These are phyloP conservation scores for Drosophila lowei DNA, from an alignment of 1,140 invertebrate genomes.

Conservation along the genomic window DNA sequence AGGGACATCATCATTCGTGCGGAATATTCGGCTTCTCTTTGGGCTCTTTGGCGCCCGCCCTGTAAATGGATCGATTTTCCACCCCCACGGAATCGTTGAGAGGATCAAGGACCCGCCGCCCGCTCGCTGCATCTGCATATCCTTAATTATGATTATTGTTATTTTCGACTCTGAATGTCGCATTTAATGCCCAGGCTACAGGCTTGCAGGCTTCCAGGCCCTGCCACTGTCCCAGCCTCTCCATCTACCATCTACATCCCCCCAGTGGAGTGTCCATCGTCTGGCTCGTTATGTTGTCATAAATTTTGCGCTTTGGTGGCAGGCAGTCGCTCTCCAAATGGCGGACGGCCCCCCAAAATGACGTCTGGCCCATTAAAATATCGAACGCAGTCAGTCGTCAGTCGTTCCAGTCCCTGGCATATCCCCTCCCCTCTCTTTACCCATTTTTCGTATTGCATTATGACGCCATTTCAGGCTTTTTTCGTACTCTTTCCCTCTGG, in stretches of 20 bases:
- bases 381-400: constrained; percentile 58
- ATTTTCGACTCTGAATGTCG: constrained; percentile 76
- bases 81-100: constrained; percentile 21
- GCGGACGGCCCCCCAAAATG: constrained; percentile 61
- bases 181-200: constrained; percentile 65
- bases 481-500: constrained; percentile 9
- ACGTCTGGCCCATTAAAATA: constrained; percentile 80
- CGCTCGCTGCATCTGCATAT: constrained; percentile 69
- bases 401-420: constrained; percentile 15
- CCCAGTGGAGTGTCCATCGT: constrained; percentile 34
- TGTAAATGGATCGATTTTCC: constrained; percentile 76
- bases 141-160: constrained; percentile 82
- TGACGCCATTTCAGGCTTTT: constrained; percentile 66
- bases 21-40: constrained; percentile 56
- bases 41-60: not conserved
- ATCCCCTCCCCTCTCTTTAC: constrained; percentile 1
- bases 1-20: constrained; percentile 79
- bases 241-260: not conserved
- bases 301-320: constrained; percentile 77
- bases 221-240: not conserved
- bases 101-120: constrained; percentile 57
- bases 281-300: constrained; percentile 78
- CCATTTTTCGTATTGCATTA: constrained; percentile 49
- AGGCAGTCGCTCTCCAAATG: constrained; percentile 49
- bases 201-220: not conserved